These are phyloP conservation scores for Dasypus novemcinctus DNA, from an alignment of 2,113 vertebrate genomes.

Conservation along the genomic window DNA sequence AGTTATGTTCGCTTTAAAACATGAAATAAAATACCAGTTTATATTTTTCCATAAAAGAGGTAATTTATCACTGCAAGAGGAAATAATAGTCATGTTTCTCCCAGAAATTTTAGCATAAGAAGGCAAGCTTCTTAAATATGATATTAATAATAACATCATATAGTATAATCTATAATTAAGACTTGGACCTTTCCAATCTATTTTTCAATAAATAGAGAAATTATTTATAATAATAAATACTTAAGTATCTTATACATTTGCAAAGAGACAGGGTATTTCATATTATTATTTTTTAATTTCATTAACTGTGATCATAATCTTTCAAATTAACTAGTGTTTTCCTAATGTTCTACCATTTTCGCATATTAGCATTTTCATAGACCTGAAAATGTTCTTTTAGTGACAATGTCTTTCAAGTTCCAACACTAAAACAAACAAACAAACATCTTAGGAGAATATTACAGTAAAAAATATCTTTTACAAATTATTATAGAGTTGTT, in stretches of 20 bases:
- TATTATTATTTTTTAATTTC: constrained; percentile 7
- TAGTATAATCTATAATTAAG: background rate
- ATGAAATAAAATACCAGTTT: background rate
- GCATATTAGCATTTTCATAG: background rate
- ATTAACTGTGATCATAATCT: background rate
- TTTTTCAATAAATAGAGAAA: background rate
- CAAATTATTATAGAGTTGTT: background rate
- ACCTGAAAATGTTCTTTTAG: background rate
- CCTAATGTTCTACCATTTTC: background rate
- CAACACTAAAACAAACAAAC: constrained; percentile 27
- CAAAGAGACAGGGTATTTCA: background rate
- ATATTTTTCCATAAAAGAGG: background rate
- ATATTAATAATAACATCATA: background rate
- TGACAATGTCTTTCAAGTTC: background rate
- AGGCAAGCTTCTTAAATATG: background rate
- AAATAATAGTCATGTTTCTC: background rate
- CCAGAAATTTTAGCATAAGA: background rate
- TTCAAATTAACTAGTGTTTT: constrained; percentile 8
- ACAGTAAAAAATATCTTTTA: background rate
- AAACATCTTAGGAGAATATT: background rate
- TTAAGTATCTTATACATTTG: background rate
- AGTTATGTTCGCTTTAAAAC: background rate
- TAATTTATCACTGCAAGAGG: background rate
- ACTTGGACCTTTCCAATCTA: background rate
- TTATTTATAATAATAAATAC: background rate